These are phyloP conservation scores for Lepidotrigona ventralis DNA, from an alignment of 1,140 invertebrate genomes.

Conservation along the genomic window DNA sequence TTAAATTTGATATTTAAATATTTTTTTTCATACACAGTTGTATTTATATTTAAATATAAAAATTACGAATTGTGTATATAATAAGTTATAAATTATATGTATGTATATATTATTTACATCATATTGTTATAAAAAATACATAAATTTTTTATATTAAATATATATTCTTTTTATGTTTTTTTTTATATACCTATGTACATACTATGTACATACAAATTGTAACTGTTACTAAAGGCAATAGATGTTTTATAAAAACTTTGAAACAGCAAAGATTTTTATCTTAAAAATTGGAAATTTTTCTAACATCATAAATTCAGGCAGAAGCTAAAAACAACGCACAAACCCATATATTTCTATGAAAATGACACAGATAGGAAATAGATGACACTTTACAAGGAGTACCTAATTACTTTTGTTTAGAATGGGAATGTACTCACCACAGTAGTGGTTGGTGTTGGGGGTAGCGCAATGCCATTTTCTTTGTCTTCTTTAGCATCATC, in stretches of 20 bases:
- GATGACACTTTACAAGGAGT: conserved; percentile 46
- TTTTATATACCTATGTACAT: neutral
- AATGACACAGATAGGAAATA: conserved; percentile 26
- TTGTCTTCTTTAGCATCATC: conserved; percentile 78
- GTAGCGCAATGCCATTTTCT: conserved; percentile 75
- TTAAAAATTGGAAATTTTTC: conserved; percentile 8
- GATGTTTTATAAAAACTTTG: neutral
- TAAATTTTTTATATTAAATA: neutral
- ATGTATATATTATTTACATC: neutral
- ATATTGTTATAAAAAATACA: neutral
- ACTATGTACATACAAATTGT: neutral
- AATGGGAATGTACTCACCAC: conserved; percentile 74
- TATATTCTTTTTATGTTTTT: neutral
- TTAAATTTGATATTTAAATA: neutral
- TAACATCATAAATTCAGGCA: conserved; percentile 30
- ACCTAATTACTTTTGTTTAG: conserved; percentile 52
- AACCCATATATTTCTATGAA: conserved; percentile 13
- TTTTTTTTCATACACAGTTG: neutral
- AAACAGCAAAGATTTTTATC: neutral
- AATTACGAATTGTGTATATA: neutral
- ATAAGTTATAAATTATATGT: neutral
- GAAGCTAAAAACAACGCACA: conserved; percentile 22
- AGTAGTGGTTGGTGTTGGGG: conserved; percentile 69
- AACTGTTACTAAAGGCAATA: neutral
- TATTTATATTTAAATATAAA: neutral